These are phyloP conservation scores for Lasioglossum leucozonium DNA, from an alignment of 2,888 invertebrate species.

Conservation along the genomic window DNA sequence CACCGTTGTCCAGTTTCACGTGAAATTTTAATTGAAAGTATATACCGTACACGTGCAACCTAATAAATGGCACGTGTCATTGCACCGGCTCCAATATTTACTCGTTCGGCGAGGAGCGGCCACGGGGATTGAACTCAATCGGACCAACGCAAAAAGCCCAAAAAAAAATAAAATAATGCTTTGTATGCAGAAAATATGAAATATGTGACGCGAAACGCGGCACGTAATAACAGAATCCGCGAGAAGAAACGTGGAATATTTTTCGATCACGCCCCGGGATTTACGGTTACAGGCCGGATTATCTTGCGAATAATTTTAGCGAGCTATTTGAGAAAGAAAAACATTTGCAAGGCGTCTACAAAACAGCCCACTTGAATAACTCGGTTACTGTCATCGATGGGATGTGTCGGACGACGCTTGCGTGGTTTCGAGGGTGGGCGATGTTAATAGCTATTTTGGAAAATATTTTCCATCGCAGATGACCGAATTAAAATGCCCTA, in stretches of 20 bases:
- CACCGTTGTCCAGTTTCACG: slow-evolving; percentile 33
- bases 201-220: background rate
- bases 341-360: too few species aligned
- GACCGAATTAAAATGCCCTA: too few species aligned
- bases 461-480: too few species aligned
- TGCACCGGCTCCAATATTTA: slow-evolving; percentile 65
- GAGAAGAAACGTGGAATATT: background rate
- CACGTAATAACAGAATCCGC: slow-evolving; percentile 1
- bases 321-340: too few species aligned
- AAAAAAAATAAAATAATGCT: slow-evolving; percentile 30
- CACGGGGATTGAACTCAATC: slow-evolving; percentile 44
- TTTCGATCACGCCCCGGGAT: background rate
- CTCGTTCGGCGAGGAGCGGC: slow-evolving; percentile 18
- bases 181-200: slow-evolving; percentile 34
- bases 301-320: background rate
- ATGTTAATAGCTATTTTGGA: too few species aligned
- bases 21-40: slow-evolving; percentile 60
- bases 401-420: too few species aligned
- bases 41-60: slow-evolving; percentile 45
- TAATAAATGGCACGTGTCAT: slow-evolving; percentile 63
- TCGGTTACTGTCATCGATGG: too few species aligned
- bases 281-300: too few species aligned
- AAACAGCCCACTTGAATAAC: too few species aligned
- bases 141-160: slow-evolving; percentile 6
- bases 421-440: too few species aligned